These are phyloP conservation scores for Ondatra zibethicus DNA, from an alignment of 2,113 vertebrate species.

Conservation along the genomic window DNA sequence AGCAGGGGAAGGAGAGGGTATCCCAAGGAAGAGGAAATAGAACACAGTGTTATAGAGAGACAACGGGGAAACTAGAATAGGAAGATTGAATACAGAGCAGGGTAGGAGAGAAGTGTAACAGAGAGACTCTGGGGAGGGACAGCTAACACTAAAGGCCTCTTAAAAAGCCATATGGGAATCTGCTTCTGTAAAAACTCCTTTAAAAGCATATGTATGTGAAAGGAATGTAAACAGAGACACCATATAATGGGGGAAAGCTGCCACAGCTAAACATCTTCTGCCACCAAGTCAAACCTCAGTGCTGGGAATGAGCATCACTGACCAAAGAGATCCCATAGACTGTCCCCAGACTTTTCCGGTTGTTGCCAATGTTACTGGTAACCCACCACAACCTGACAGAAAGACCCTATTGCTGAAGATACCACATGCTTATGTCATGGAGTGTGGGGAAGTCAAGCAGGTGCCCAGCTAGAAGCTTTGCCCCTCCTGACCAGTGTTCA, in stretches of 20 bases:
- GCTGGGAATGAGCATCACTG: background rate
- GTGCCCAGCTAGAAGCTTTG: background rate
- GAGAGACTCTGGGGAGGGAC: background rate
- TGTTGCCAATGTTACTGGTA: background rate
- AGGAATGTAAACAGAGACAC: background rate
- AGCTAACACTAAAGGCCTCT: background rate
- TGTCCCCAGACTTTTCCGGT: background rate
- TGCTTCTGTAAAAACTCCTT: background rate
- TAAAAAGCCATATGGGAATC: background rate
- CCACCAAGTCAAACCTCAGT: background rate
- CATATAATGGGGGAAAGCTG: background rate
- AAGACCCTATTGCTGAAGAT: too few relatives aligned
- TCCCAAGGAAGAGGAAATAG: background rate
- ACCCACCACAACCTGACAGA: background rate
- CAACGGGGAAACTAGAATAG: background rate
- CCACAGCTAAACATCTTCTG: background rate
- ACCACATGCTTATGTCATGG: background rate
- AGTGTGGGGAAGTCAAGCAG: background rate
- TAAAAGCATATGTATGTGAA: too few relatives aligned
- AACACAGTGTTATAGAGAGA: background rate
- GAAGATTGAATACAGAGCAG: background rate
- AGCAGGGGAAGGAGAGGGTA: background rate
- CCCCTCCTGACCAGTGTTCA: background rate
- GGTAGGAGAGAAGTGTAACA: background rate
- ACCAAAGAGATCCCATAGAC: background rate